Evolutionary conservation across 64 coral and sea anemone species (phyloP), one percentile per base, ranked within the genome.

Genomic region (Anthopleura sola): DNA sequence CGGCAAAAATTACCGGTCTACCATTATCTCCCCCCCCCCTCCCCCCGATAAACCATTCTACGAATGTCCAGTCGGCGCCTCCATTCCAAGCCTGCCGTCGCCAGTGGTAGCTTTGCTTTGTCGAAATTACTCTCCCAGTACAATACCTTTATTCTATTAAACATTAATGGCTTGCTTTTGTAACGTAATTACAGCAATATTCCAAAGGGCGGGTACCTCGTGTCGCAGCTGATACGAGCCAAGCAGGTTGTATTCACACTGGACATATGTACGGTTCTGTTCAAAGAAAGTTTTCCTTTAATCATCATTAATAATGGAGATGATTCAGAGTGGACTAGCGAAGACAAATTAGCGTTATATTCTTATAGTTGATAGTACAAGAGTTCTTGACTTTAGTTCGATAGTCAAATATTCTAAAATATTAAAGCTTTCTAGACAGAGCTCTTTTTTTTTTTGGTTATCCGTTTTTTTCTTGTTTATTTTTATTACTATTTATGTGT

Each of bases 191-290:
- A 33, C 6, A 32, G 18, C 3, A 83, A n/a, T n/a, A n/a, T n/a
- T n/a, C n/a, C n/a, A 51, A 32, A 66, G n/a, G 66, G 66, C 29
- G 66, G 58, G 9, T 71, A 88, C 86, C 86, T 88, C 36, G 86
- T 88, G 28, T 89, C 78, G 26, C 87, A 89, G 55, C 87, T 89
- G 14, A 89, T 89, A 64, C 87, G 57, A n/a, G 81, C 87, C 31
- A 66, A 83, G 26, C 57, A 39, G 29, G 78, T 89, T 28, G 87
- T 83, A 75, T 89, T 89, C 11, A 89, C 44, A 69, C 79, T 83
- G 11, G 87, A 89, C 87, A 89, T 89, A 80, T 89, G 87, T 19
- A 83, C 87, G 71, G 87, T 89, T 55, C 87, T 89, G 80, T 83
- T 28, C 39, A 89, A 6, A 17, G 66, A 71, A 71, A 71, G 28